phyloP scores from a whole-genome alignment of 2,888 invertebrate genomes.

The Drosophila picticornis region DNA sequence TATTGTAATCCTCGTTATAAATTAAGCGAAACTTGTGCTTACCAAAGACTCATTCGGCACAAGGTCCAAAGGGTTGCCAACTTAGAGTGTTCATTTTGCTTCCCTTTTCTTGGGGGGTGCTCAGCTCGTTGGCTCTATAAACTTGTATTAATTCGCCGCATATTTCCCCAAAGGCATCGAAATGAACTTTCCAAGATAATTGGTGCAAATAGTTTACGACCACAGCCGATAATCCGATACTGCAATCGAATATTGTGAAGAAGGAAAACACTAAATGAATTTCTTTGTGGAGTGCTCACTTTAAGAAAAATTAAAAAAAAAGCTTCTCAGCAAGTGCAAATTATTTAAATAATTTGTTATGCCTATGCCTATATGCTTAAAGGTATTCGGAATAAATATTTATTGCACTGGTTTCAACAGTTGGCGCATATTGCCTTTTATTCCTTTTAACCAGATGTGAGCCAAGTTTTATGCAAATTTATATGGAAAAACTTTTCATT shows the following conservation, averaged over 20 bases:
- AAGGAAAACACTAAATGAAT: neutral
- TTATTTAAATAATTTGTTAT: neutral
- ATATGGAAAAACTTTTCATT: conserved; percentile 45
- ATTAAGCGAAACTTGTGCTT: conserved; percentile 79
- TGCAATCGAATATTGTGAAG: conserved; percentile 17
- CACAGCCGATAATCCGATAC: conserved; percentile 65
- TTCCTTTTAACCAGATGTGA: conserved; percentile 20
- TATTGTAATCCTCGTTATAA: conserved; percentile 84
- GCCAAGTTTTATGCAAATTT: conserved; percentile 63
- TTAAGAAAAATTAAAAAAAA: neutral
- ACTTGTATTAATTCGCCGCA: conserved; percentile 59
- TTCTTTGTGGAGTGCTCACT: neutral
- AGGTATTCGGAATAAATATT: neutral
- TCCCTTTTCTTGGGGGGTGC: conserved; percentile 3
- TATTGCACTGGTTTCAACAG: conserved; percentile 11
- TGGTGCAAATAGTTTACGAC: conserved; percentile 78
- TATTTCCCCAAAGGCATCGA: conserved; percentile 74
- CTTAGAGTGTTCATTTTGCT: conserved; percentile 12
- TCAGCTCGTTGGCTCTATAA: conserved; percentile 42
- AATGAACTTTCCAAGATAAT: conserved; percentile 74
- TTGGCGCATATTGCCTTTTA: conserved; percentile 35
- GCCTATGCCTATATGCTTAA: neutral
- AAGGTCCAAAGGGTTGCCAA: conserved; percentile 50
- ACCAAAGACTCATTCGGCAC: conserved; percentile 54
- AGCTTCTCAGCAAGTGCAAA: neutral